Conservation (phyloP, 1,140 invertebrate genomes). For the Diorhabda carinulata region DNA sequence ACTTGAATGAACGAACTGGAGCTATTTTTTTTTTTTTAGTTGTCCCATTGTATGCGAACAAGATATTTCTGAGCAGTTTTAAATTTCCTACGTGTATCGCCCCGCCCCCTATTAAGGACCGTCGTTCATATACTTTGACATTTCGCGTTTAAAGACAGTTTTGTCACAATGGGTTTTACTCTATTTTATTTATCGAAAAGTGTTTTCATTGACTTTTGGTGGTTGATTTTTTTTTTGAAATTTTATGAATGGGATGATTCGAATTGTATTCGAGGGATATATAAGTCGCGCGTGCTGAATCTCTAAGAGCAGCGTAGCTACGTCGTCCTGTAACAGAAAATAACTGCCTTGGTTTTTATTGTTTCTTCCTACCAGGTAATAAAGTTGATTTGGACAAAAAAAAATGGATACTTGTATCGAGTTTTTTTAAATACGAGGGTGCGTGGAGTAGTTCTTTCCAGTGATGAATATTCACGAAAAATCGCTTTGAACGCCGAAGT, state of each 20-base stretch:
- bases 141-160: constrained; percentile 27
- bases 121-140: constrained; percentile 41
- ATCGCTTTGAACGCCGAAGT: no score
- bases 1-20: constrained; percentile 40
- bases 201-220: constrained; percentile 18
- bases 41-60: constrained; percentile 41
- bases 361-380: no score
- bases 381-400: no score
- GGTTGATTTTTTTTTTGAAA: neutral
- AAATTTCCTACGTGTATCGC: constrained; percentile 42
- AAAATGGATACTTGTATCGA: no score
- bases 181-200: constrained; percentile 10
- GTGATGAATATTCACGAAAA: no score
- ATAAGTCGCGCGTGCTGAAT: no score
- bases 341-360: no score
- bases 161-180: constrained; percentile 6
- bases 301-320: no score
- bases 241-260: neutral
- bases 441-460: no score
- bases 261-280: neutral
- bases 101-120: constrained; percentile 40
- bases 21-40: constrained; percentile 35
- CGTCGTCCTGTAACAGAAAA: no score
- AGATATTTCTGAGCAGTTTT: constrained; percentile 43
- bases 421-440: no score